Percentiles rank a stretch among this genome's conserved stretches.
Evolutionary conservation across 1,140 invertebrate genomes (phyloP).

Genomic region (Platorchestia sp.): DNA sequence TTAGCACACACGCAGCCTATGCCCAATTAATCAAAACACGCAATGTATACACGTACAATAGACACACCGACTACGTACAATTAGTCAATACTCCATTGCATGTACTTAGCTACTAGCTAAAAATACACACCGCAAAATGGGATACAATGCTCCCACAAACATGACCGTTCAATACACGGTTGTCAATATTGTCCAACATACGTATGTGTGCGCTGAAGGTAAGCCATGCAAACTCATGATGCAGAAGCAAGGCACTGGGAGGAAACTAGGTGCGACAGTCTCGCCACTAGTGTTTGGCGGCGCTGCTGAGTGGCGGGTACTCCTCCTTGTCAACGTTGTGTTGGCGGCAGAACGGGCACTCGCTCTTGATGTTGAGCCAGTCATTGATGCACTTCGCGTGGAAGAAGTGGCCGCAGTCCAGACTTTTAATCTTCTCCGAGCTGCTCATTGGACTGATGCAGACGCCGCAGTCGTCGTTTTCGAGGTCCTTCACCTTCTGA

Average conservation of each 20-base stretch:
- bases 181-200: too few relatives aligned
- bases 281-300: not conserved
- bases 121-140: not conserved
- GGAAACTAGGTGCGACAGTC: not conserved
- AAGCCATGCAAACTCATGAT: too few relatives aligned
- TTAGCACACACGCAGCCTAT: too few relatives aligned
- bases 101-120: not conserved
- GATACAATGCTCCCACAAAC: not conserved
- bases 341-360: not conserved
- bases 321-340: slow-evolving; percentile 12
- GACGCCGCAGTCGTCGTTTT: not conserved
- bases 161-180: not conserved
- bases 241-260: not conserved
- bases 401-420: slow-evolving; percentile 14
- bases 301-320: slow-evolving; percentile 15
- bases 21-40: not conserved
- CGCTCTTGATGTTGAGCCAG: slow-evolving; percentile 5
- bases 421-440: not conserved
- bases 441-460: not conserved
- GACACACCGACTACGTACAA: too few relatives aligned
- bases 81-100: too few relatives aligned
- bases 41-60: not conserved
- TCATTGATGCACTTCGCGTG: slow-evolving; percentile 31
- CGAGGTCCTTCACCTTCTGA: not conserved
- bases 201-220: too few relatives aligned